Percentiles rank a stretch among this genome's conserved stretches.
These are phyloP conservation scores for Tetranychus piercei DNA, from an alignment of 2,888 invertebrate species.

Conservation along the genomic window DNA sequence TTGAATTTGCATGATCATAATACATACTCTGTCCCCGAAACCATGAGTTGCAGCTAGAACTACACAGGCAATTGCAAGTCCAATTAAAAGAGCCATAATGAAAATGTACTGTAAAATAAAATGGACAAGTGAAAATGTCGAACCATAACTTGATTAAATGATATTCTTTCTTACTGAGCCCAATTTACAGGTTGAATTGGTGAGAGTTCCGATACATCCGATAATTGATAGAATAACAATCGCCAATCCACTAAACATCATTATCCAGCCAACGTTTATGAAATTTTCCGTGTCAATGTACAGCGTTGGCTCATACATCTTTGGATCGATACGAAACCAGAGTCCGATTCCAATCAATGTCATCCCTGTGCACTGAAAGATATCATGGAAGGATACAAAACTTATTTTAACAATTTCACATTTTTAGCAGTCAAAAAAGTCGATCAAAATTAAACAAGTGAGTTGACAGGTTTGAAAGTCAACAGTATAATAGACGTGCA, in stretches of 20 bases:
- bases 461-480: too few species aligned
- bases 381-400: neutral
- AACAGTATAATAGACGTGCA: too few species aligned
- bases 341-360: slow-evolving; percentile 21
- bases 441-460: neutral
- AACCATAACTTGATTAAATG: too few species aligned
- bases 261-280: slow-evolving; percentile 21
- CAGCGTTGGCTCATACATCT: slow-evolving; percentile 21
- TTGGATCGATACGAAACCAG: slow-evolving; percentile 23
- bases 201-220: slow-evolving; percentile 12
- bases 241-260: slow-evolving; percentile 21
- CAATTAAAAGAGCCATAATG: slow-evolving; percentile 17
- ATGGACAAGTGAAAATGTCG: neutral
- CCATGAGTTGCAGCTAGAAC: slow-evolving; percentile 20
- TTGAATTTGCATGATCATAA: neutral
- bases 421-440: neutral
- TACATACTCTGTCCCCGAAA: slow-evolving; percentile 17
- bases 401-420: neutral
- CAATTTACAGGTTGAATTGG: slow-evolving; percentile 3
- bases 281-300: slow-evolving; percentile 22
- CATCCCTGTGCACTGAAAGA: slow-evolving; percentile 16
- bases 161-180: neutral
- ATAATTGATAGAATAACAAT: slow-evolving; percentile 18
- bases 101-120: slow-evolving; percentile 15
- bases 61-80: slow-evolving; percentile 17